These are phyloP conservation scores for Platichthys flesus DNA, from an alignment of 2,113 vertebrate genomes.

Conservation along the genomic window DNA sequence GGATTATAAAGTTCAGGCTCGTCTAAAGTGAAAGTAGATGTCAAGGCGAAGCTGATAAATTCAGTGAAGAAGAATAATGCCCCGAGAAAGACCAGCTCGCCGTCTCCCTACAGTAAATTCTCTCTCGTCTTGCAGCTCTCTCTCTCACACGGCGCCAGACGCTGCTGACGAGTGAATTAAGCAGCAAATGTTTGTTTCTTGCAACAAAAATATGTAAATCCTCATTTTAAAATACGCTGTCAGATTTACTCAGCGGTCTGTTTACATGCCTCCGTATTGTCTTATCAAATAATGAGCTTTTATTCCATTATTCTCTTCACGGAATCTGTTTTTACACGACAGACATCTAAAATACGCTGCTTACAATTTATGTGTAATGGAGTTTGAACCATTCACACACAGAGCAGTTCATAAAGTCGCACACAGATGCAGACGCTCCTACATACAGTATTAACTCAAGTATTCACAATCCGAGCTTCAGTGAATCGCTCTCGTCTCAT, in stretches of 20 bases:
- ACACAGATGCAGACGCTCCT: background rate
- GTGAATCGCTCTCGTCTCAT: background rate
- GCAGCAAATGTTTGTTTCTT: background rate
- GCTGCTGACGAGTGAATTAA: background rate
- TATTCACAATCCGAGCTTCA: background rate
- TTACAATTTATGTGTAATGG: background rate
- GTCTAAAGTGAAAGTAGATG: constrained; percentile 85
- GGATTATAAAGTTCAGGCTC: constrained; percentile 93
- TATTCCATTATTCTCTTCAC: background rate
- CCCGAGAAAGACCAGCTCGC: background rate
- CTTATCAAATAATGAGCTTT: background rate
- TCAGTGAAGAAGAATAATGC: constrained; percentile 73
- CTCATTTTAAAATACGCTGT: background rate
- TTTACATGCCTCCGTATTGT: background rate
- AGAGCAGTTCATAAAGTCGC: background rate
- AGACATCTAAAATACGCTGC: too few relatives aligned
- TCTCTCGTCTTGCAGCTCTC: background rate
- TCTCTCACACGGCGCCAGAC: background rate
- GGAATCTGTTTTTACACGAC: background rate
- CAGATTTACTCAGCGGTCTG: background rate
- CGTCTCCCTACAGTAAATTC: constrained; percentile 3
- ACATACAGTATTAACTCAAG: background rate
- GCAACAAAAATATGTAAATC: background rate
- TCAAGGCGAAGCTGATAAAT: constrained; percentile 83
- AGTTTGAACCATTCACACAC: background rate